Conservation (phyloP, 1,140 invertebrate species). For the Nilaparvata lugens region DNA sequence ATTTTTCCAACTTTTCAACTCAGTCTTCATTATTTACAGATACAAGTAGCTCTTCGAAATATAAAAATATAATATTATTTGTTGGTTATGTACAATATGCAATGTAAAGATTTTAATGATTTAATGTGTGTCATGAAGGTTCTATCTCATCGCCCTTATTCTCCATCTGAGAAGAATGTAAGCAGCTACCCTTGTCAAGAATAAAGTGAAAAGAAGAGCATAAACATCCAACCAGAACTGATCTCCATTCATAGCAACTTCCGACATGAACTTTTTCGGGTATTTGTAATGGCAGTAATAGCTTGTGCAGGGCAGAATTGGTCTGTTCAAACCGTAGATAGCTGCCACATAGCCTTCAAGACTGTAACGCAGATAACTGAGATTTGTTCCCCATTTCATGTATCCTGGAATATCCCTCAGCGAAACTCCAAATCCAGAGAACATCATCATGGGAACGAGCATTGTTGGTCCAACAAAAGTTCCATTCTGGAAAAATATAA, state of each 20-base stretch:
- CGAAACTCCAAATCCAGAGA: conserved; percentile 71
- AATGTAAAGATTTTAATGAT: too few relatives aligned
- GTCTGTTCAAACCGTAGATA: conserved; percentile 68
- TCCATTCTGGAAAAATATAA: conserved; percentile 50
- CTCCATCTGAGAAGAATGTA: conserved; percentile 76
- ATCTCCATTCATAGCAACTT: conserved; percentile 69
- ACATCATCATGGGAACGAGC: conserved; percentile 80
- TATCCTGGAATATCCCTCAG: conserved; percentile 66
- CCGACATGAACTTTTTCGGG: conserved; percentile 60
- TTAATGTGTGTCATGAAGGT: too few relatives aligned
- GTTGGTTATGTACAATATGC: too few relatives aligned
- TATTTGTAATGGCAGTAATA: conserved; percentile 68
- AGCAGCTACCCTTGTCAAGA: conserved; percentile 59
- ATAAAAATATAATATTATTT: too few relatives aligned
- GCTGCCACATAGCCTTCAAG: conserved; percentile 74
- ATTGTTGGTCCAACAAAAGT: conserved; percentile 70
- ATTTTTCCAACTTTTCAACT: too few relatives aligned
- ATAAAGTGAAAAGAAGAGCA: conserved; percentile 56
- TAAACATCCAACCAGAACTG: conserved; percentile 76
- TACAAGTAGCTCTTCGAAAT: too few relatives aligned
- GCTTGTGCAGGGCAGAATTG: conserved; percentile 48
- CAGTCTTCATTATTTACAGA: too few relatives aligned
- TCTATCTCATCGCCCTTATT: conserved; percentile 53
- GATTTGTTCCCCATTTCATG: conserved; percentile 76
- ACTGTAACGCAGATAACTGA: conserved; percentile 80